A percentile compares a stretch with the other conserved stretches of the same genome.
phyloP scores from a whole-genome alignment of 2,113 vertebrate species.

The Calyptommatus sinebrachiatus region DNA sequence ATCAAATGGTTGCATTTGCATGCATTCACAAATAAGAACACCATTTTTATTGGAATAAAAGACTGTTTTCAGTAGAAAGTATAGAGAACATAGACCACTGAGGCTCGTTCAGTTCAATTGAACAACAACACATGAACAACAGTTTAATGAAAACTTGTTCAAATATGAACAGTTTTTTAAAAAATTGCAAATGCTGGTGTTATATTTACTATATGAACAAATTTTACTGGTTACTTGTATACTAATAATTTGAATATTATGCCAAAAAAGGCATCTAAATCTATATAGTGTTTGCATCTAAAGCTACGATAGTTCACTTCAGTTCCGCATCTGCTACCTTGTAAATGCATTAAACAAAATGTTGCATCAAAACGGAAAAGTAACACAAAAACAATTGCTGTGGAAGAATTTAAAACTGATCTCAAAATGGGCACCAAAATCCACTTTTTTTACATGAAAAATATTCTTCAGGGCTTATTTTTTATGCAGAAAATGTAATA shows the following conservation, averaged over 20 bases:
- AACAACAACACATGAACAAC: no score
- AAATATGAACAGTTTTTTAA: no score
- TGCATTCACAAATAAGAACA: no score
- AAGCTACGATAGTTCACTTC: not conserved
- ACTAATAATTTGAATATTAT: not conserved
- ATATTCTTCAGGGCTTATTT: constrained; percentile 50
- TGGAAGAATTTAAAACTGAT: constrained; percentile 46
- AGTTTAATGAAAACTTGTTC: no score
- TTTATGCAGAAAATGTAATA: constrained; percentile 61
- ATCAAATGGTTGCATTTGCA: no score
- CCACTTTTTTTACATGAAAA: constrained; percentile 55
- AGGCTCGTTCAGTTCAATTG: no score
- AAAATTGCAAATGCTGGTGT: no score
- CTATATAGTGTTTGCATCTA: no score
- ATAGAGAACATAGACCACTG: no score
- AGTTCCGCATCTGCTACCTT: not conserved
- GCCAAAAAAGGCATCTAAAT: not conserved
- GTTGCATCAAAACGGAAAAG: constrained; percentile 44
- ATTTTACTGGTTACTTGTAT: not conserved
- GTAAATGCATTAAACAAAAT: constrained; percentile 57
- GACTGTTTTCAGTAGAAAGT: no score
- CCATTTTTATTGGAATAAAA: no score
- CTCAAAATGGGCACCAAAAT: constrained; percentile 53
- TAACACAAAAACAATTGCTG: constrained; percentile 36
- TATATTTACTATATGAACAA: not conserved